Evolutionary conservation across 2,797 vertebrate genomes (phyloP), one percentile per base, ranked within the genome.

Genomic region (Myioborus miniatus): DNA sequence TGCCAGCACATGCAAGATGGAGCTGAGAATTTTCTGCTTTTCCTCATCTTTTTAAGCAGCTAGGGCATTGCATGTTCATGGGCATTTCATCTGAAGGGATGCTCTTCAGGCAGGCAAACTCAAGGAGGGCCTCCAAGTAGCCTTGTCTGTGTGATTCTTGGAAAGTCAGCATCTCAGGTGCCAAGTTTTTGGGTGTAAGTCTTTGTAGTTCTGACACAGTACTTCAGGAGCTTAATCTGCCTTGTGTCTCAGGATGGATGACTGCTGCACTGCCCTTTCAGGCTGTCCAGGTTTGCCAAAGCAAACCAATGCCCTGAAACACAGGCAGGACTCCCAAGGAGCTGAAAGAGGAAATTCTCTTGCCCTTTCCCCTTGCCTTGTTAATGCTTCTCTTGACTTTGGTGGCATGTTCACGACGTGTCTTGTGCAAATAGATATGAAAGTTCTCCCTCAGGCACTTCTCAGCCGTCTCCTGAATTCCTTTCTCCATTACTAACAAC

Each of bases 201-300:
- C 22, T 50, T 32, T 43, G 52, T 52, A 56, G 58, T 27, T 77
- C 37, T 83, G 71, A 21, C 34, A 26, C 0, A 0, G 19, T 11
- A 4, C 13, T 49, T 44, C 1, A 4, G 32, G 49, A n/a, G 56
- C 32, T 56, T 30, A 11, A 22, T 37, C 50, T 75, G 8, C 55
- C 12, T 7, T 16, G 9, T 71, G 49, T 37, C 22, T 65, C 15
- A n/a, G 53, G 44, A 8, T 13, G 18, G 16, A 12, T 43, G 52
- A 18, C 11, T 77, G 49, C 16, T 30, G 44, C 27, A n/a, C 19
- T 43, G 43, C 41, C 36, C 15, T 39, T 39, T 58, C 17, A 13
- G 44, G 50, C 58, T 3, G 1, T 20, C 34, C 0, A 0, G 27
- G 5, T 65, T 71, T 52, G 27, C 60, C 0, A 0, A 27, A 12